Evolutionary conservation across 2,797 vertebrate species (phyloP).

Genomic region (Steatocranus sp.): DNA sequence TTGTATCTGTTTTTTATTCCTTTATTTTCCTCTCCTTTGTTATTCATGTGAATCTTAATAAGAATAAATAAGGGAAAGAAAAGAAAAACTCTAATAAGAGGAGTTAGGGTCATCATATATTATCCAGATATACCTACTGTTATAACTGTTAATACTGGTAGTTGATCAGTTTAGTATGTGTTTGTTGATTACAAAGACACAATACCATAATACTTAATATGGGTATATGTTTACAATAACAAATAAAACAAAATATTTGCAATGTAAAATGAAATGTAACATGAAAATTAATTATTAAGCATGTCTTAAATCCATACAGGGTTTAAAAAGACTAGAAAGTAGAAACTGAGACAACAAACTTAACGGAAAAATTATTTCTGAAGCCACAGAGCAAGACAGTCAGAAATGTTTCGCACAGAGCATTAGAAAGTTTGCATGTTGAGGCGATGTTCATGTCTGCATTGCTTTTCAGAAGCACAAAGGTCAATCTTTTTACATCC

Average conservation of each 20-base stretch:
- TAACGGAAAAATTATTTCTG: background rate
- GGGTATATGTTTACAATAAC: background rate
- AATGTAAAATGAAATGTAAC: background rate
- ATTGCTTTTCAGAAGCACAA: background rate
- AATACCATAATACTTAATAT: fast-evolving
- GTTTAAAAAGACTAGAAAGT: background rate
- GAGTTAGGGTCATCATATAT: background rate
- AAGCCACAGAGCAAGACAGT: background rate
- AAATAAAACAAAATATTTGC: background rate
- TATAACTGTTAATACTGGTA: too few relatives aligned
- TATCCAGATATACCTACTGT: too few relatives aligned
- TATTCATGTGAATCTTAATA: fast-evolving
- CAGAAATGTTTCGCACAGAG: background rate
- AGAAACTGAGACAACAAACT: background rate
- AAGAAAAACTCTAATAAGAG: fast-evolving
- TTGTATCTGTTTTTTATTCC: too few relatives aligned
- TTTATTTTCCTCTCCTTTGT: too few relatives aligned
- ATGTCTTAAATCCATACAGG: background rate
- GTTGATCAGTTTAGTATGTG: too few relatives aligned
- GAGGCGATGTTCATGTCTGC: fast-evolving
- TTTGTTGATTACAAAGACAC: fast-evolving
- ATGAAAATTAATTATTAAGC: background rate
- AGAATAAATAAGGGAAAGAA: background rate
- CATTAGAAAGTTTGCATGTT: background rate
- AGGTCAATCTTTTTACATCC: background rate